Base-by-base conservation (phyloP, 2,888 invertebrate genomes). In the Sceliomorpha sp. region DNA sequence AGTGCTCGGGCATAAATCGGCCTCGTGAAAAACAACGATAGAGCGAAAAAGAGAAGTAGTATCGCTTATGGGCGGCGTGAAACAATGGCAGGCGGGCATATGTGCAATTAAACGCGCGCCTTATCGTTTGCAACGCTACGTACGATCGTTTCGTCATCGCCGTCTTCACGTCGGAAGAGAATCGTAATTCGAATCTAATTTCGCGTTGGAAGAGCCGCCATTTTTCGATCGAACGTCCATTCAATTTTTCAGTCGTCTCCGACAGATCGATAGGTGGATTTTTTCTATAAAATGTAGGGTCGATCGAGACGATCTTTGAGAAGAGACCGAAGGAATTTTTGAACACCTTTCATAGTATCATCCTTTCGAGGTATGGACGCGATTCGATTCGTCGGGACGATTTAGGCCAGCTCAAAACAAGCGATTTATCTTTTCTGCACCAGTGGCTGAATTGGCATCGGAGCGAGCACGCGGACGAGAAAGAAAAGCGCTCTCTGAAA, bases 361-460 rank as follows among this genome's bases (percentile, higher is more conserved):
- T 62, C 34, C 45, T 32, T n/a, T n/a, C n/a, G 24, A 36, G 17
- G 27, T 40, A 47, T 39, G 15, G 51, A 39, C 51, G 64, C 63
- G 64, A 70, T 60, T 62, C 67, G 73, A 60, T 59, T 74, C 73
- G 74, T 72, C 70, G 71, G 71, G 70, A 72, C 71, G 75, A 76
- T 74, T 73, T 72, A 74, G 69, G 75, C 75, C 72, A 72, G 75
- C 76, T 78, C 77, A 80, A 85, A 84, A 84, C 83, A 85, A 86
- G 74, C 81, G 77, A 86, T 86, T 83, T 83, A 81, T 86, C 82
- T 83, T 85, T 81, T 82, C 80, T 78, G 77, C 79, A 77, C 79
- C 78, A 75, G 70, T 78, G 81, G 72, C 74, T 79, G 79, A 79
- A 78, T 78, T 79, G 79, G 79, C 76, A 77, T 70, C 51, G 66